Base-by-base conservation (phyloP, 2,888 invertebrate species). In the Germaria angustata region DNA sequence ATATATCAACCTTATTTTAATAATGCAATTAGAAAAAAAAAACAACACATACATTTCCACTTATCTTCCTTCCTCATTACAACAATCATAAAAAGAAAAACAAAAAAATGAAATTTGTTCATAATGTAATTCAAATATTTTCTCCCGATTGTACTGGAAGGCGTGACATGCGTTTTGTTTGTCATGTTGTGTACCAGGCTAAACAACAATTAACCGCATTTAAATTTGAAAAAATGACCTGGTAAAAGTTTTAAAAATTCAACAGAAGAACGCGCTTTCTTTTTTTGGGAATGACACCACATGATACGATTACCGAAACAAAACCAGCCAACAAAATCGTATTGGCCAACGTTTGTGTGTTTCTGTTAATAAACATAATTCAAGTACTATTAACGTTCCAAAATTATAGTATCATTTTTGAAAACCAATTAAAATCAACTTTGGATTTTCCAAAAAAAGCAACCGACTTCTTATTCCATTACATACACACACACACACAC, bases 151-250 rank as follows among this genome's bases (percentile, higher is more conserved):
- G 17, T 53, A 65, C 20, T 59, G 13, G 46, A 57, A 66, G 53
- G 82, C 77, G 71, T 79, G 79, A 79, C 82, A 79, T 65, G 63
- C 82, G 69, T 79, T 79, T 82, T 79, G 79, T 82, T 82, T 59
- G 65, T 28, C 75, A 65, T 75, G 57, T 78, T 49, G 36, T 55
- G 71, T 36, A 66, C 32, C 8, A 34, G 53, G 55, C 46, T 61
- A n/a, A 57, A 69, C 49, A 76, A 66, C 75, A 61, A 82, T 82
- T 82, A 82, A 36, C 57, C 44, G 34, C 39, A 73, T 59, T 53
- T 68, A 68, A 51, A 34, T 59, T 69, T 65, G 24, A 22, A 22
- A 39, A 49, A 15, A 71, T 69, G 65, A 72, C 72, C 46, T 63
- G 53, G 41, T 65, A 75, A 53, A 75, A 78, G 72, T 65, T 61